Evolutionary conservation across 1,140 invertebrate species (phyloP).

Genomic region (Megathymus violae): DNA sequence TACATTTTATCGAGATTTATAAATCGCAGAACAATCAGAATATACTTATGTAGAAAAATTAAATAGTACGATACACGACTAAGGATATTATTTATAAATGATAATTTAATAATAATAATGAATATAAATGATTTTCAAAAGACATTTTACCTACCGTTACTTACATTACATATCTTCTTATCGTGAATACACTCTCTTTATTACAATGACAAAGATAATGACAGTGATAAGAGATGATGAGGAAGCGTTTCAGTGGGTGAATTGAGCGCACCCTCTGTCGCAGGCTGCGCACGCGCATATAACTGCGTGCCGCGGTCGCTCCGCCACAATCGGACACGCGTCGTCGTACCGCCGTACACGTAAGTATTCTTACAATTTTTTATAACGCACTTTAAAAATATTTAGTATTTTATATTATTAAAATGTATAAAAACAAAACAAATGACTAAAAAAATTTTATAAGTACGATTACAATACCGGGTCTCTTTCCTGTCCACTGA

Average conservation of each 20-base stretch:
- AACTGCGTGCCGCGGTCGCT: constrained; percentile 48
- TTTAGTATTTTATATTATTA: too few relatives aligned
- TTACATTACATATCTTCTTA: neutral
- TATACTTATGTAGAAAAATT: too few relatives aligned
- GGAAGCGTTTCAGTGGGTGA: constrained; percentile 45
- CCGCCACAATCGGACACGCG: constrained; percentile 61
- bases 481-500: too few relatives aligned
- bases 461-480: too few relatives aligned
- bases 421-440: neutral
- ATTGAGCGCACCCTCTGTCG: constrained; percentile 58
- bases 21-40: too few relatives aligned
- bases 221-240: constrained; percentile 35
- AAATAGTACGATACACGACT: too few relatives aligned
- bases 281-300: constrained; percentile 63
- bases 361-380: constrained; percentile 52
- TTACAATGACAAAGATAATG: constrained; percentile 1
- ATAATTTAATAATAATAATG: too few relatives aligned
- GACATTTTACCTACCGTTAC: too few relatives aligned
- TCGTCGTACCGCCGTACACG: constrained; percentile 50
- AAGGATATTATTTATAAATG: too few relatives aligned
- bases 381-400: constrained; percentile 14
- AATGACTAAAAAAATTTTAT: too few relatives aligned
- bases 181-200: neutral
- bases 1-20: too few relatives aligned
- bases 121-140: too few relatives aligned